Evolutionary conservation across 2,113 vertebrate genomes (phyloP), one percentile per base, ranked within the genome.

Genomic region (Larimichthys polyactis): DNA sequence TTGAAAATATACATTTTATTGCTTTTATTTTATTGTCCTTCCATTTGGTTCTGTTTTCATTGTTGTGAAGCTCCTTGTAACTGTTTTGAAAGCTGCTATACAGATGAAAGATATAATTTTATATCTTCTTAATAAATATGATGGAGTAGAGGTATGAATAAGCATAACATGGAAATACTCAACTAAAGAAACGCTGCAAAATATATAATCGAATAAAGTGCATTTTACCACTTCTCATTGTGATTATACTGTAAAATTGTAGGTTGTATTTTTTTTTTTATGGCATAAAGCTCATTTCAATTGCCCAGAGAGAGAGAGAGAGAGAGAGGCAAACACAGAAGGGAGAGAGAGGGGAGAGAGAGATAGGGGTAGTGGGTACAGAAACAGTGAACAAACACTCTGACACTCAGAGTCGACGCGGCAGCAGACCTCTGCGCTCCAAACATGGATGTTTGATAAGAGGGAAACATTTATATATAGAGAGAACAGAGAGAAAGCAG

Each of bases 361-460:
- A 3, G 55, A 11, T n/a, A 3, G 52, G 2, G 48, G 8, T 7
- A 29, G 24, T 20, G 40, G 49, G 24, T 27, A 43, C 32, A 69
- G 68, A 9, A 4, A 36, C 60, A 70, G 29, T 46, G 79, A 70
- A 69, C 64, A 58, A 32, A 57, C 74, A 72, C 54, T 55, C 22
- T 36, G 81, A 49, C 58, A 40, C 29, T 78, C 65, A 16, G 64
- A 78, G 67, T 74, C 65, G 68, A 24, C 4, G 74, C 82, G 27
- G 74, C 75, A 63, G 87, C 80, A 60, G 58, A 40, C 74, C 71
- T 55, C 71, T 40, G 71, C 15, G 55, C 73, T 75, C 57, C 49
- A 14, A 22, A 32, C 64, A 11, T 83, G 84, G 81, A 83, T 78
- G 84, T 80, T 29, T 75, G 67, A 19, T 6, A 11, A 40, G 76